A percentile compares a stretch with the other conserved stretches of the same genome.
Evolutionary conservation across 2,888 invertebrate species (phyloP).

Genomic region (Ochropleura plecta): DNA sequence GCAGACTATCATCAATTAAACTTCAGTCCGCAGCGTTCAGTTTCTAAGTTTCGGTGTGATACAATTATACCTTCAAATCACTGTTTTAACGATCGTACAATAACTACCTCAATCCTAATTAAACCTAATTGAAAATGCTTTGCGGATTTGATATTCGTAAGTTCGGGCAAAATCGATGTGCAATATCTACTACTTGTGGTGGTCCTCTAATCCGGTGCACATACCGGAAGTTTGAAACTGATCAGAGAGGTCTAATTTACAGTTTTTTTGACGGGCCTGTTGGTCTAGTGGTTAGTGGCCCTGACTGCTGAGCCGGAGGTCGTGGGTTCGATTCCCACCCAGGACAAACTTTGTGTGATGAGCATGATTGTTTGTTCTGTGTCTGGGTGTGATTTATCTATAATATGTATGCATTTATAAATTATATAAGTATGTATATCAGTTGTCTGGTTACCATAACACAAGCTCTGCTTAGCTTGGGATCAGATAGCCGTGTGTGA

Average conservation of each 20-base stretch:
- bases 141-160: slow-evolving; percentile 12
- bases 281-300: too few species aligned
- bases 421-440: too few species aligned
- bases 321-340: too few species aligned
- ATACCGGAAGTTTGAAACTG: slow-evolving; percentile 2
- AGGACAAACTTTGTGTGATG: too few species aligned
- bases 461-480: too few species aligned
- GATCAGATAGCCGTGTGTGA: too few species aligned
- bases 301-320: too few species aligned
- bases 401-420: too few species aligned
- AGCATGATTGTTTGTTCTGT: too few species aligned
- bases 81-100: background rate
- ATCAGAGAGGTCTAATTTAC: slow-evolving; percentile 2
- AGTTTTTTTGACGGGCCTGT: too few species aligned
- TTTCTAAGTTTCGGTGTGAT: background rate
- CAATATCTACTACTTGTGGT: background rate
- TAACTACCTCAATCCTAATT: slow-evolving; percentile 7
- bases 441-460: too few species aligned
- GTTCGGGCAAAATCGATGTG: background rate
- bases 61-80: background rate
- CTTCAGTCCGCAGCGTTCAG: background rate
- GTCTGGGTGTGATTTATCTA: too few species aligned
- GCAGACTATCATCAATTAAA: background rate
- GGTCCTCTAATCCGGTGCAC: background rate
- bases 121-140: slow-evolving; percentile 18